phyloP scores from a whole-genome alignment of 2,888 invertebrate species.

The Oligia strigilis region DNA sequence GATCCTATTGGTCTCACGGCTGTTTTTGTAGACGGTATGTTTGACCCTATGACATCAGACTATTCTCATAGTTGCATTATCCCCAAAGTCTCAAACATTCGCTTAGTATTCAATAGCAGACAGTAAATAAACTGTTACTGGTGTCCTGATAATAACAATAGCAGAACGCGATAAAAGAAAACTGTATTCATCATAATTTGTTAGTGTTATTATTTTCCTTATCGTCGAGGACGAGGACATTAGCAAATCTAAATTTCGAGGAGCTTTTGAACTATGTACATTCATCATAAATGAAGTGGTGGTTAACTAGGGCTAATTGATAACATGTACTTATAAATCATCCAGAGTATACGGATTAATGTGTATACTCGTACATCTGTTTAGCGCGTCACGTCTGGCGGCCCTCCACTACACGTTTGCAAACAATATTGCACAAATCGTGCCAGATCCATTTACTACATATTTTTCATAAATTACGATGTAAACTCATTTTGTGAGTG shows the following conservation, averaged over 20 bases:
- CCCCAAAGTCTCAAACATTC: slow-evolving; percentile 10
- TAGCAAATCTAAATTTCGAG: slow-evolving; percentile 30
- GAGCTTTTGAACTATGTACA: slow-evolving; percentile 44
- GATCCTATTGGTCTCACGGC: slow-evolving; percentile 10
- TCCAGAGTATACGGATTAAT: slow-evolving; percentile 56
- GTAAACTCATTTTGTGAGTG: slow-evolving; percentile 47
- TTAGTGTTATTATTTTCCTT: slow-evolving; percentile 28
- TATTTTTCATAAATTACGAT: slow-evolving; percentile 62
- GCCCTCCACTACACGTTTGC: slow-evolving; percentile 52
- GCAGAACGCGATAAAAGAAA: slow-evolving; percentile 33
- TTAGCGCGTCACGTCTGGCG: slow-evolving; percentile 61
- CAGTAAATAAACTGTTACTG: slow-evolving; percentile 35
- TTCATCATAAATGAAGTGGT: slow-evolving; percentile 58
- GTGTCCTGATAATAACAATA: slow-evolving; percentile 24
- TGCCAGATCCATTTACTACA: slow-evolving; percentile 62
- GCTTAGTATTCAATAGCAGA: slow-evolving; percentile 16
- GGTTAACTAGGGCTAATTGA: slow-evolving; percentile 58
- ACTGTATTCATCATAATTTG: slow-evolving; percentile 23
- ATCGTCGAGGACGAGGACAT: slow-evolving; percentile 31
- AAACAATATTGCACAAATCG: slow-evolving; percentile 66
- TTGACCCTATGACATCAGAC: slow-evolving; percentile 5
- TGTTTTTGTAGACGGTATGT: slow-evolving; percentile 7
- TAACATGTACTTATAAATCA: slow-evolving; percentile 63
- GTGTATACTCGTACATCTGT: slow-evolving; percentile 52
- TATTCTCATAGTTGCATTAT: slow-evolving; percentile 13